Evolutionary conservation across 2,113 vertebrate genomes (phyloP).

Genomic region (Oophaga pumilio): DNA sequence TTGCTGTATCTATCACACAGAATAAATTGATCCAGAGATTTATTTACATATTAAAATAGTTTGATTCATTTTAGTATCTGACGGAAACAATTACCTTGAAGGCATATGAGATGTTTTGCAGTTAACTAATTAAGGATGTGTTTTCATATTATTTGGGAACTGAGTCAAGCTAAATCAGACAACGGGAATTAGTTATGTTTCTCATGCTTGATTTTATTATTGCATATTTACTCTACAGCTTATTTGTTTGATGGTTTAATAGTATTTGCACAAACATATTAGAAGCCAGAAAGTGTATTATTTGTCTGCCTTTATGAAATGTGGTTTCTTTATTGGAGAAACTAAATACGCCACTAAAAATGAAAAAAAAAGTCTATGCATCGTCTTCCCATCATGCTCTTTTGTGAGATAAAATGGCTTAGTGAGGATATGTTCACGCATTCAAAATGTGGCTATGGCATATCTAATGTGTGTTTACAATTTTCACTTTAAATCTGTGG

Average conservation of each 20-base stretch:
- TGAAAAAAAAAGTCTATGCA: no score
- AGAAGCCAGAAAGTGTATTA: background rate
- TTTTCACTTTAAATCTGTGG: no score
- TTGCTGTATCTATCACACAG: background rate
- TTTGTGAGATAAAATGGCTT: background rate
- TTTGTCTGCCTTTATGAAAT: background rate
- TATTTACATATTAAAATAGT: background rate
- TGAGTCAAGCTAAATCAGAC: background rate
- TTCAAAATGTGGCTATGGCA: no score
- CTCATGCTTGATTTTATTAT: constrained; percentile 25
- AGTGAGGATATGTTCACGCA: background rate
- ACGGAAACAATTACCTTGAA: background rate
- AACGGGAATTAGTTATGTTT: constrained; percentile 14
- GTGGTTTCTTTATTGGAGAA: background rate
- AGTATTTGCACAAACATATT: constrained; percentile 19
- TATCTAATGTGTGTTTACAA: no score
- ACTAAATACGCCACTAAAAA: background rate
- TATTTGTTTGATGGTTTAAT: constrained; percentile 12
- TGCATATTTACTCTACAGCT: constrained; percentile 14
- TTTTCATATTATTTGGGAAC: constrained; percentile 1
- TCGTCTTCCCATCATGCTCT: background rate
- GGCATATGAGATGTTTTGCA: background rate
- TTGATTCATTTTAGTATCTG: background rate
- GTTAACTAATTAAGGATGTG: constrained; percentile 14
- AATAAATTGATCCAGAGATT: background rate